Evolutionary conservation across 1,140 invertebrate species (phyloP).

Genomic region (Rhopalosiphum padi): DNA sequence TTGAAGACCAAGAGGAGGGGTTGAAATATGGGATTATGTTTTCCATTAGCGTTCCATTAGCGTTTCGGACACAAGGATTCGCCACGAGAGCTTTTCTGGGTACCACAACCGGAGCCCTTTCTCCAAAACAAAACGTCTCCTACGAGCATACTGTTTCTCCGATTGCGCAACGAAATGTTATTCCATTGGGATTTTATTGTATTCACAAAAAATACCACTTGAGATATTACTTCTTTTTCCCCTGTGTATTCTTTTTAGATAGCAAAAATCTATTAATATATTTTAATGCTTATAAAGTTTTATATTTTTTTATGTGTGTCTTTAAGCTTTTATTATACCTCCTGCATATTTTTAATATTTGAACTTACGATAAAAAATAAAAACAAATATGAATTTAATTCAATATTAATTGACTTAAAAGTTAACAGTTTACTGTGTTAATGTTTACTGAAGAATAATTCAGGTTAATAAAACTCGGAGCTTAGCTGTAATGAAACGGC

Average conservation of each 20-base stretch:
- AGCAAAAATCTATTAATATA: background rate
- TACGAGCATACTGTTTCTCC: conserved; percentile 40
- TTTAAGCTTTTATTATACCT: background rate
- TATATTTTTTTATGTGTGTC: background rate
- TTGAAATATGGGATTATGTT: conserved; percentile 57
- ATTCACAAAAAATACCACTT: conserved; percentile 41
- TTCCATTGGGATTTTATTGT: conserved; percentile 52
- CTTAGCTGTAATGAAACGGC: background rate
- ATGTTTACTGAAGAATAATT: background rate
- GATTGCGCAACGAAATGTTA: conserved; percentile 46
- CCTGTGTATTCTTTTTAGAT: conserved; percentile 26
- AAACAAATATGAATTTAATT: background rate
- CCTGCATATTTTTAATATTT: background rate
- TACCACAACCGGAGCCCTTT: conserved; percentile 32
- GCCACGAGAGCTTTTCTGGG: conserved; percentile 52
- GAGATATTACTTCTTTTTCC: conserved; percentile 50
- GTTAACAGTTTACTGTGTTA: background rate
- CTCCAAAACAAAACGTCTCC: conserved; percentile 56
- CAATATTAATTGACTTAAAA: conserved; percentile 4
- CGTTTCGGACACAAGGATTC: conserved; percentile 55
- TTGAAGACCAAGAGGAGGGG: conserved; percentile 39
- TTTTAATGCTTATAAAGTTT: conserved; percentile 49
- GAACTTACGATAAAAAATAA: background rate
- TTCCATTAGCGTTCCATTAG: conserved; percentile 58
- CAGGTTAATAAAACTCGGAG: background rate